Evolutionary conservation across 2,113 vertebrate species (phyloP).

Genomic region (Sphyrna mokarran): DNA sequence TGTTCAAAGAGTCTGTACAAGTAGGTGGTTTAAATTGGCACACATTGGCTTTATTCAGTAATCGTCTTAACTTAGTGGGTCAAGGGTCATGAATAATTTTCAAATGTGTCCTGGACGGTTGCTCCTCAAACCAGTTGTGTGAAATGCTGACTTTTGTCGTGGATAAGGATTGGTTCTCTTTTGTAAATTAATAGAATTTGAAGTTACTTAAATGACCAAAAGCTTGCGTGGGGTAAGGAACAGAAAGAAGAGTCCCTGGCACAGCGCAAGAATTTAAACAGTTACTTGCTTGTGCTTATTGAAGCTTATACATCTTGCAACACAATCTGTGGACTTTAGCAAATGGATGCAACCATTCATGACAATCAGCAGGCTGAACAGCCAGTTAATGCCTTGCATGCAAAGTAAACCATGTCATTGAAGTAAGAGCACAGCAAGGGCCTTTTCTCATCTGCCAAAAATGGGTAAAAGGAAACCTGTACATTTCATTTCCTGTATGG

Average conservation of each 20-base stretch:
- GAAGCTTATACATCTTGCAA: constrained; percentile 19
- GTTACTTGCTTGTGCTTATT: constrained; percentile 2
- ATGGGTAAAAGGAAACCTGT: neutral
- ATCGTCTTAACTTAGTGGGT: neutral
- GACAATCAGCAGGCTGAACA: constrained; percentile 7
- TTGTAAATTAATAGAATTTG: neutral
- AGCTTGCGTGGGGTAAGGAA: neutral
- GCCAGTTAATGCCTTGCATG: constrained; percentile 20
- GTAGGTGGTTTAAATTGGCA: neutral
- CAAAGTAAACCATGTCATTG: neutral
- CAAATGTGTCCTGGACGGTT: neutral
- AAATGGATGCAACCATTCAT: constrained; percentile 2
- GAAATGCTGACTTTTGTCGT: neutral
- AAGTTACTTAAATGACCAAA: neutral
- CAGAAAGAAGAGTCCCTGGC: neutral
- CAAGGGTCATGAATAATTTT: neutral
- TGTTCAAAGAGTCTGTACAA: neutral
- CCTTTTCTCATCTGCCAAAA: neutral
- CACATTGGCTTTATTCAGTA: neutral
- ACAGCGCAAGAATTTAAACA: neutral
- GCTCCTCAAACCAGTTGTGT: neutral
- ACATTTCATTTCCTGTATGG: neutral
- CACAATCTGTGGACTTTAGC: neutral
- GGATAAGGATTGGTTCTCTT: neutral
- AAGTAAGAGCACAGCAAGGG: neutral